These are phyloP conservation scores for Ophion slaviceki DNA, from an alignment of 2,888 invertebrate species.

Conservation along the genomic window DNA sequence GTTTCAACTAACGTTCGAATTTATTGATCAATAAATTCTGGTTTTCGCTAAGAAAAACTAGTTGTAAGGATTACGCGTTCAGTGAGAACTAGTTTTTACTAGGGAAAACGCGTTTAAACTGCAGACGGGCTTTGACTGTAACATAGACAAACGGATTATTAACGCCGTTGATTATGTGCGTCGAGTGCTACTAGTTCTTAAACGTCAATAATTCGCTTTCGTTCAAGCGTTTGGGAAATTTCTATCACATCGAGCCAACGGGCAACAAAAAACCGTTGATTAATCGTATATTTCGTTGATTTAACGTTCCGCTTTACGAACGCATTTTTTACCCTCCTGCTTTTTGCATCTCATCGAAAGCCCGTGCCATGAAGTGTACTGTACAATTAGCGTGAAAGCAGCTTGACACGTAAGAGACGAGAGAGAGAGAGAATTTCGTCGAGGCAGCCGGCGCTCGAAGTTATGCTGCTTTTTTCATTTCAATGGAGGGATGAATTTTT, in stretches of 20 bases:
- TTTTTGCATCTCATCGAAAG: conserved; percentile 17
- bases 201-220: conserved; percentile 53
- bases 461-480: conserved; percentile 1
- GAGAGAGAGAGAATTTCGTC: conserved; percentile 7
- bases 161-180: conserved; percentile 64
- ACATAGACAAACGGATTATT: conserved; percentile 60
- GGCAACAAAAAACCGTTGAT: conserved; percentile 53
- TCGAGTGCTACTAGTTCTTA: conserved; percentile 56
- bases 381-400: conserved; percentile 25
- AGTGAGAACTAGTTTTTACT: too few relatives aligned
- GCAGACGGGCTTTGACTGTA: too few relatives aligned
- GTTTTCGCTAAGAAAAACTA: too few relatives aligned
- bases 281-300: conserved; percentile 24
- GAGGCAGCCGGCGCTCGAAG: background rate
- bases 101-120: too few relatives aligned
- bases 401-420: background rate
- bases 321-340: conserved; percentile 15
- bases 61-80: too few relatives aligned
- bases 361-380: conserved; percentile 29
- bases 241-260: conserved; percentile 40
- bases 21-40: too few relatives aligned
- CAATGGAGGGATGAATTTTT: conserved; percentile 11
- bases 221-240: conserved; percentile 28
- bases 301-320: conserved; percentile 18
- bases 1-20: too few relatives aligned